Evolutionary conservation across 2,113 vertebrate species (phyloP).

Genomic region (Hyperopisus bebe): DNA sequence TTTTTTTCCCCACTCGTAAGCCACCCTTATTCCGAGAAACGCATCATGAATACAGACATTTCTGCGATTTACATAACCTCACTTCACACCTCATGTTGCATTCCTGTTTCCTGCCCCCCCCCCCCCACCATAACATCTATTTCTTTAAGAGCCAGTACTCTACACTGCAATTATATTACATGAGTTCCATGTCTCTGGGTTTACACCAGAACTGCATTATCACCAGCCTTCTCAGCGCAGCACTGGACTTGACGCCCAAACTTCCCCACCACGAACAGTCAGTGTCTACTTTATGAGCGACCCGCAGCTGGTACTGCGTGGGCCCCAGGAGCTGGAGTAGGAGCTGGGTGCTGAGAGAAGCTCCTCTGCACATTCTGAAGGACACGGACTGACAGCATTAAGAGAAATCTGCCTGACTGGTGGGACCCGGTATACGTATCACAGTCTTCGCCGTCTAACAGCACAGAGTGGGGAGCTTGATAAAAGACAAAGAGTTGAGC

Average conservation of each 20-base stretch:
- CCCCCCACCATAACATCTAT: neutral
- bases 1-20: neutral
- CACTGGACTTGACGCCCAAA: neutral
- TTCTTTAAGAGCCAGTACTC: neutral
- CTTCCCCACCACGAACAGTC: neutral
- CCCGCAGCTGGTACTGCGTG: neutral
- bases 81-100: neutral
- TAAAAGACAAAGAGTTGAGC: neutral
- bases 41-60: neutral
- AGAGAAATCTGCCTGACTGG: neutral
- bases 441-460: neutral
- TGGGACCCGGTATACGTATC: neutral
- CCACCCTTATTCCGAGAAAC: neutral
- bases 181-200: neutral
- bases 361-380: neutral
- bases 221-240: neutral
- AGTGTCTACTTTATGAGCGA: neutral
- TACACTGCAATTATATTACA: neutral
- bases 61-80: neutral
- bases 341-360: neutral
- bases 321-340: neutral
- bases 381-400: neutral
- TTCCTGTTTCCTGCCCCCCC: neutral
- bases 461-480: neutral
- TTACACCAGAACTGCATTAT: neutral